Base-by-base conservation (phyloP, 1,140 invertebrate genomes). In the Bacillus rossius region DNA sequence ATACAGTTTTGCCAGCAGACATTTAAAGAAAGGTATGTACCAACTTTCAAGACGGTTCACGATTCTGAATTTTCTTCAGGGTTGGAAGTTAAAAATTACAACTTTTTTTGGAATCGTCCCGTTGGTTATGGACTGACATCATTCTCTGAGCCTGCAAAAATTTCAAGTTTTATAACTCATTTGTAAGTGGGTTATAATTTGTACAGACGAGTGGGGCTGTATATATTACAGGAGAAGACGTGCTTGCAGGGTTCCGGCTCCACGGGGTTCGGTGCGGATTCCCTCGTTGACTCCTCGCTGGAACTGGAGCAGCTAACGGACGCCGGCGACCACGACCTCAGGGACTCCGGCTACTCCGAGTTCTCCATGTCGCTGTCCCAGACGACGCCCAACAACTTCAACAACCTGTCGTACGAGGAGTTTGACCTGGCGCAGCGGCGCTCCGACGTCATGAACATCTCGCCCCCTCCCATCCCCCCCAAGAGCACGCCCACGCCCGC, bases 341-440 rank as follows among this genome's bases (percentile, higher is more conserved):
- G 79, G 4, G 79, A 81, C 64, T 59, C 57, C 20, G 57, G 57
- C 5, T 59, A 59, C 79, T 78, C 8, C 77, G 79, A 2, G 80
- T 82, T 47, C 80, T 78, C 3, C 78, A 79, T 64, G 64, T 76
- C 4, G 61, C 70, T 37, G 71, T 75, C 43, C 71, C 76, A 55
- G 71, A 77, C 34, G 71, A 77, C 13, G 77, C 78, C 42, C 49
- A 77, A 76, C 38, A 79, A 80, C 64, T 71, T 80, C 48, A 81
- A 81, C 63, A 79, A 81, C 61, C 65, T 79, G 0, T 76, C 75
- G 54, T 82, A 81, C 50, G 80, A 81, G 57, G 80, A 82, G 13
- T 82, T 80, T 52, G 79, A 82, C 42, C 73, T 57, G 13, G 43
- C 55, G 19, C 43, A 48, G 13, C 41, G 23, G 3, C 53, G 37